Evolutionary conservation across 53 echinoderm and acorn worm species (phyloP).

Genomic region (Echinometra lucunter): DNA sequence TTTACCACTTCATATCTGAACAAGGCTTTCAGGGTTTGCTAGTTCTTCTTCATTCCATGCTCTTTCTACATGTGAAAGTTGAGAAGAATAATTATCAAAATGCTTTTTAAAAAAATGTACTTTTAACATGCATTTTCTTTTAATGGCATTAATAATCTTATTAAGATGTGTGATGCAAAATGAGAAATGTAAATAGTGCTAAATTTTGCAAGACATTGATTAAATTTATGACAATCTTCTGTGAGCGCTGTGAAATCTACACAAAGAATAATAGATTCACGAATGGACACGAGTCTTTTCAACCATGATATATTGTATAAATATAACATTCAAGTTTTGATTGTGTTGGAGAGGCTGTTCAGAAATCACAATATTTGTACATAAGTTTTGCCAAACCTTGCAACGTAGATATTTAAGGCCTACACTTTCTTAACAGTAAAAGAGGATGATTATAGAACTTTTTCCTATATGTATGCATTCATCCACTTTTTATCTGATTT

Average conservation of each 20-base stretch:
- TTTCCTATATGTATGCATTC: not conserved
- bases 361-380: not conserved
- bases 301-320: conserved; percentile 38
- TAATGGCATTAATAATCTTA: not conserved
- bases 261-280: not conserved
- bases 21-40: not conserved
- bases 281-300: not conserved
- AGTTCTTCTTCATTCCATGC: not conserved
- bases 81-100: not conserved
- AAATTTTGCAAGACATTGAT: not conserved
- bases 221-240: not conserved
- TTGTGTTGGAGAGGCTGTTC: not conserved
- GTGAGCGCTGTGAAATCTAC: not conserved
- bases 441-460: not conserved
- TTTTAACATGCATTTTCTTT: not conserved
- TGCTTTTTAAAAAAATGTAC: not conserved
- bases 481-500: not conserved
- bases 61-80: not conserved
- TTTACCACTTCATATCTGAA: too few species aligned
- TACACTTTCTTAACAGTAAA: conserved; percentile 22
- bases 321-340: not conserved
- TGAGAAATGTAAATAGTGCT: conserved; percentile 7
- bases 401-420: not conserved
- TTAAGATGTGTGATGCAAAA: not conserved
- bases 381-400: conserved; percentile 53